Evolutionary conservation across 2,797 vertebrate genomes (phyloP), one percentile per base, ranked within the genome.

Genomic region (Pelobates cultripes): DNA sequence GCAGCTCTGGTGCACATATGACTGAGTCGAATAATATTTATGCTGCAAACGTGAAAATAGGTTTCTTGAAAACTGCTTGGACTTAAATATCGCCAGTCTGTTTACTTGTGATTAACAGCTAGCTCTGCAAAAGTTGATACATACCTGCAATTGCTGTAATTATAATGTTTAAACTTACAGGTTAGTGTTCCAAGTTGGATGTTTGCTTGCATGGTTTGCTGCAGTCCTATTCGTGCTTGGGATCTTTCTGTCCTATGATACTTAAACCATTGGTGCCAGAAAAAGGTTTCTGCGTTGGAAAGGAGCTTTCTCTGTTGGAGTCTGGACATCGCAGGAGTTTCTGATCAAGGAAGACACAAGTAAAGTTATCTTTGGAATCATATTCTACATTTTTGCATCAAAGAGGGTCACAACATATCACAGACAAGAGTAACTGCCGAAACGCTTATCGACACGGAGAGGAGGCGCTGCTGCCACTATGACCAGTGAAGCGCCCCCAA

Each of bases 381-480:
- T 53, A 13, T 60, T n/a, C 4, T 70, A 53, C 15, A 17, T 10
- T 42, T 3, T 47, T 61, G 53, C 60, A 51, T 15, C 66, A 51
- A 42, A 43, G 13, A 12, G 12, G 44, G 6, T 43, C 40, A 41
- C 5, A 73, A 40, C 45, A 51, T 55, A 75, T 64, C 57, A 42
- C 40, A 43, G 60, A 13, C 67, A 47, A 44, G 12, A 44, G 47
- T 43, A 9, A 69, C 17, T 12, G 43, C 12, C 43, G 7, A 64
- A 64, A 64, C n/a, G 10, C 40, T 63, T 70, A 51, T 28, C 61
- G n/a, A 4, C 45, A 41, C 82, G 44, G n/a, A 67, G 15, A 75
- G 72, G 60, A 45, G 43, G 53, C 43, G 85, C 88, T 43, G 91
- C 94, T 89, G 95, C 96, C 95, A 96, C 94, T 91, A 98, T 97